phyloP scores from a whole-genome alignment of 2,888 invertebrate genomes.

The Matsumyia berberina region DNA sequence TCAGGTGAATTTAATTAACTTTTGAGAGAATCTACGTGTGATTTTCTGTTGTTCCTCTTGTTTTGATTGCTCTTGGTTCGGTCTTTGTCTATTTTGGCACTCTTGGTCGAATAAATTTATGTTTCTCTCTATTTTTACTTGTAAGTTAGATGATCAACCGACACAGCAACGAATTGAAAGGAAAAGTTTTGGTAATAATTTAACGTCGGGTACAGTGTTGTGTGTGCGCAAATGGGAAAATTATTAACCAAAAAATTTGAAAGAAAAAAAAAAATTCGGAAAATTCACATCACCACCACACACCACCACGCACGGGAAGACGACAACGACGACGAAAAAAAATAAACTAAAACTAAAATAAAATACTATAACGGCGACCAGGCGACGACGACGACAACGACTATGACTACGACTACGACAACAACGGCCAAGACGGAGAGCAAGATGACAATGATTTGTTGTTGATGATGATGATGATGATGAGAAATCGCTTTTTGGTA shows the following conservation, averaged over 20 bases:
- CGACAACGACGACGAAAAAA: constrained; percentile 1
- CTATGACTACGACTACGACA: too few relatives aligned
- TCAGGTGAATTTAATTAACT: constrained; percentile 27
- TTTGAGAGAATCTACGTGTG: background rate
- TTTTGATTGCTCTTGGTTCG: constrained; percentile 45
- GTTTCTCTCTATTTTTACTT: constrained; percentile 32
- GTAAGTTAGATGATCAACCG: background rate
- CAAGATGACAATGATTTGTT: constrained; percentile 71
- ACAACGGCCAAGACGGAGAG: constrained; percentile 34
- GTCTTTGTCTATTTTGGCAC: constrained; percentile 53
- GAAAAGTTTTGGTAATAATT: background rate
- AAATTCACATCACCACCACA: constrained; percentile 55
- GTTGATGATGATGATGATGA: constrained; percentile 59
- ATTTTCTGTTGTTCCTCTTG: constrained; percentile 39
- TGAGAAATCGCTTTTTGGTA: constrained; percentile 55
- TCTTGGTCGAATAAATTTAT: constrained; percentile 31
- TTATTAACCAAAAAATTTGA: constrained; percentile 2
- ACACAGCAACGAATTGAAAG: constrained; percentile 14
- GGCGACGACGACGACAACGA: constrained; percentile 33
- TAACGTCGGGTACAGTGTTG: background rate
- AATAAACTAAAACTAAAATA: constrained; percentile 16
- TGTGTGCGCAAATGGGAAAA: background rate
- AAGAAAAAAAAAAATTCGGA: constrained; percentile 18
- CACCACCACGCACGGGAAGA: constrained; percentile 24
- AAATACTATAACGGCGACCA: constrained; percentile 44